Conservation (phyloP, 2,797 vertebrate species). For the Anableps anableps region DNA sequence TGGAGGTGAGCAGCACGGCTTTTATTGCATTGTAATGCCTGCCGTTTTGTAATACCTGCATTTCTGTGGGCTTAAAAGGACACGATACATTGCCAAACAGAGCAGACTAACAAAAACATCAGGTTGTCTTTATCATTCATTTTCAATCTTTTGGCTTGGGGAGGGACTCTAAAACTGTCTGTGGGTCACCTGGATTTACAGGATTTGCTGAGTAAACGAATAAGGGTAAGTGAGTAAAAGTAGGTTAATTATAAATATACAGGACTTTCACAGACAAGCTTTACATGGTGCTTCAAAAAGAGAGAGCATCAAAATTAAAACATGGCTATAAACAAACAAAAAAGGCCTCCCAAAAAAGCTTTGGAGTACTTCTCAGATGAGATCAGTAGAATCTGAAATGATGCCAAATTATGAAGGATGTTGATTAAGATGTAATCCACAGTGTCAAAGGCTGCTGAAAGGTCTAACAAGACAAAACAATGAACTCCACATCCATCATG, state of each 20-base stretch:
- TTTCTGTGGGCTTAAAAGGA: slow-evolving; percentile 61
- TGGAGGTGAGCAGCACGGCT: slow-evolving; percentile 65
- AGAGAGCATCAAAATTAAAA: not conserved
- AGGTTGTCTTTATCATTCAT: slow-evolving; percentile 33
- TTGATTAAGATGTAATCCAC: not conserved
- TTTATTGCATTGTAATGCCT: slow-evolving; percentile 70
- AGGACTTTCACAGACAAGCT: not conserved
- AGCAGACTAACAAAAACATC: slow-evolving; percentile 53
- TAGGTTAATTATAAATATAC: not conserved
- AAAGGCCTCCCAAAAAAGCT: not conserved
- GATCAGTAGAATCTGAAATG: not conserved
- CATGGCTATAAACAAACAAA: not conserved
- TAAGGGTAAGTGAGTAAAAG: not conserved
- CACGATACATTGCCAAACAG: slow-evolving; percentile 69
- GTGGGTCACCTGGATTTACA: slow-evolving; percentile 62
- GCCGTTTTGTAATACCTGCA: slow-evolving; percentile 58
- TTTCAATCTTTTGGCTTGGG: slow-evolving; percentile 18
- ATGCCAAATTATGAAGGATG: not conserved
- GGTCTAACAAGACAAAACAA: too few species aligned
- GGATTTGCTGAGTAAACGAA: slow-evolving; percentile 50
- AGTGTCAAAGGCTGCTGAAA: not conserved
- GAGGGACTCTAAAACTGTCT: slow-evolving; percentile 33
- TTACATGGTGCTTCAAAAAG: not conserved
- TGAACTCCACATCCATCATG: not conserved
- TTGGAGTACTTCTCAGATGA: not conserved